Conservation (phyloP, 2,113 vertebrate species). For the Calidris pygmaea region DNA sequence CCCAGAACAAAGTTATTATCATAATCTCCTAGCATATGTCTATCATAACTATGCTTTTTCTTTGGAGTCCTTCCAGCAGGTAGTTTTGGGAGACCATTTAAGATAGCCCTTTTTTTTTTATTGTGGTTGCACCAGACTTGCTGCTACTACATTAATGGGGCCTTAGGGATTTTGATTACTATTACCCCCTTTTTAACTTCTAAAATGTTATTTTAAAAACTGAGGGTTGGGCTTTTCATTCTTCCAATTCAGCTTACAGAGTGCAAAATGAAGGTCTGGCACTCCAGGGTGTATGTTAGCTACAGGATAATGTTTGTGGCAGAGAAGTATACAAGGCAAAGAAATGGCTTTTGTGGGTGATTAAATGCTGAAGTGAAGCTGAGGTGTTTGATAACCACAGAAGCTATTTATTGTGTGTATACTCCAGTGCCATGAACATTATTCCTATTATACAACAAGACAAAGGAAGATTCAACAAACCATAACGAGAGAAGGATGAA, state of each 20-base stretch:
- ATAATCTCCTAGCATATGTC: conserved; percentile 31
- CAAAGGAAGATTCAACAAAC: conserved; percentile 75
- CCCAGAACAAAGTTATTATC: conserved; percentile 25
- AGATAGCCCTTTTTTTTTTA: neutral
- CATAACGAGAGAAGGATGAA: conserved; percentile 66
- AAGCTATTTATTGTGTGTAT: conserved; percentile 73
- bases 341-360: conserved; percentile 72
- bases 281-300: conserved; percentile 61
- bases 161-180: conserved; percentile 5
- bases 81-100: conserved; percentile 23
- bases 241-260: conserved; percentile 24
- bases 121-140: neutral
- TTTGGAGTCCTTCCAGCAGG: conserved; percentile 9
- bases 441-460: conserved; percentile 74
- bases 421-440: conserved; percentile 76
- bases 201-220: conserved; percentile 49
- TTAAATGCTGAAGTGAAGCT: conserved; percentile 75
- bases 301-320: conserved; percentile 69
- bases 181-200: conserved; percentile 32
- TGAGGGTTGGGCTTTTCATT: neutral
- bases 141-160: neutral
- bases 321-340: conserved; percentile 68
- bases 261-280: conserved; percentile 55
- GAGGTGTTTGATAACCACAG: conserved; percentile 75
- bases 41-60: neutral